Base-by-base conservation (phyloP, 35 echinoderm and acorn worm genomes). In the Holothuria glaberrima region DNA sequence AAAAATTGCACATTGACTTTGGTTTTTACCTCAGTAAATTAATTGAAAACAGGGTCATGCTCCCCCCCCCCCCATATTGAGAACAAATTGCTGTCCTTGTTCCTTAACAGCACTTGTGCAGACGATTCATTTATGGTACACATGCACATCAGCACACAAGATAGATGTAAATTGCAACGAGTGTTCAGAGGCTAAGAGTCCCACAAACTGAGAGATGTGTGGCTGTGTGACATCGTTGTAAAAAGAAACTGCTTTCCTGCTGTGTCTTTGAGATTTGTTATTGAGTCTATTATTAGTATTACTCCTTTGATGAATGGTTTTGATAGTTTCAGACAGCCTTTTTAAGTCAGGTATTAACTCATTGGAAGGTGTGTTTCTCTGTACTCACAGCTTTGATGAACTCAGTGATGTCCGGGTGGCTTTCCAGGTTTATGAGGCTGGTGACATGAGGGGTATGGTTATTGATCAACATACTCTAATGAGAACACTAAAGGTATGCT, bases 371-470 rank as follows among this genome's bases (percentile, higher is more conserved):
- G 20, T 74, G 20, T 94, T 59, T 80, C 31, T 81, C 67, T 84
- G 72, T 48, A 48, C 35, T 62, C 13, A 38, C 88, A 98, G 96
- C 75, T 98, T 98, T 94, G 58, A 91, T 90, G 96, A 98, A 44
- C 74, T 98, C 57, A 92, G 90, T 93, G 96, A 98, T 79, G 96
- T 98, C 29, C 90, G 96, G 14, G 91, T 98, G 12, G 96, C 96
- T 21, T 95, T 93, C 70, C 93, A 99, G 82, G 93, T 94, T 24
- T 99, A 99, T 62, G 97, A 99, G 86, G 97, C 97, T 57, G 97
- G 93, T 13, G 97, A 99, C 46, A 99, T 99, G 93, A 94, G 83
- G 58, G 97, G 97, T 30, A 99, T 99, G 97, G 84, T 93, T 31
- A 93, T 99, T 28, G 97, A 99, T 68, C 84, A 94, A 71, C 97